phyloP scores from a whole-genome alignment of 2,888 invertebrate species.

The Anorthoa munda region DNA sequence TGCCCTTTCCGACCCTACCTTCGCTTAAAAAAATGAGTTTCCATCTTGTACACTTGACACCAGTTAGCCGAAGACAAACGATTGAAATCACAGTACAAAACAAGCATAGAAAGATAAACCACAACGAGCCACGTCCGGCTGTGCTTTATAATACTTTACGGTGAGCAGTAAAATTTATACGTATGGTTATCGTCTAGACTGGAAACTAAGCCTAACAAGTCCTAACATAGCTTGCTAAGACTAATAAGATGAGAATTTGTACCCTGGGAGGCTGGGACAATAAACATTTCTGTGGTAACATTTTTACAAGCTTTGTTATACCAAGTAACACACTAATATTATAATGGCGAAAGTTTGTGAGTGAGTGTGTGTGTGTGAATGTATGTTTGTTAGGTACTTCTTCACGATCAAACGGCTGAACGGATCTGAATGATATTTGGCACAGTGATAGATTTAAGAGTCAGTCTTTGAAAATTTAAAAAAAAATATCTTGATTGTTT shows the following conservation, averaged over 20 bases:
- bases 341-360: too few relatives aligned
- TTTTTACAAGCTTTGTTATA: background rate
- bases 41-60: conserved; percentile 17
- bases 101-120: conserved; percentile 32
- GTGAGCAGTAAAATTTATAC: conserved; percentile 13
- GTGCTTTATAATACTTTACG: conserved; percentile 6
- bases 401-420: too few relatives aligned
- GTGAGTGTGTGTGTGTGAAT: too few relatives aligned
- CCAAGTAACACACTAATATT: too few relatives aligned
- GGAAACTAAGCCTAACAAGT: conserved; percentile 7
- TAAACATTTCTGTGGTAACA: background rate
- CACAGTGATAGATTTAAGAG: too few relatives aligned
- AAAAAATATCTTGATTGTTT: background rate
- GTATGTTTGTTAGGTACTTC: too few relatives aligned
- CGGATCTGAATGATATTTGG: too few relatives aligned
- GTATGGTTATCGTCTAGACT: conserved; percentile 8
- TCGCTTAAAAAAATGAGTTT: background rate
- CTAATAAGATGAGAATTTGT: background rate
- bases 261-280: too few relatives aligned
- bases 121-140: conserved; percentile 30
- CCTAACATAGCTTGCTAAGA: conserved; percentile 12
- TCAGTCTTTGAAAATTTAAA: background rate
- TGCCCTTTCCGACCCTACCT: background rate
- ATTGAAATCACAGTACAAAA: conserved; percentile 44
- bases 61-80: conserved; percentile 19